Conservation (phyloP, 2,797 vertebrate species). For the Sebastes elongatus region DNA sequence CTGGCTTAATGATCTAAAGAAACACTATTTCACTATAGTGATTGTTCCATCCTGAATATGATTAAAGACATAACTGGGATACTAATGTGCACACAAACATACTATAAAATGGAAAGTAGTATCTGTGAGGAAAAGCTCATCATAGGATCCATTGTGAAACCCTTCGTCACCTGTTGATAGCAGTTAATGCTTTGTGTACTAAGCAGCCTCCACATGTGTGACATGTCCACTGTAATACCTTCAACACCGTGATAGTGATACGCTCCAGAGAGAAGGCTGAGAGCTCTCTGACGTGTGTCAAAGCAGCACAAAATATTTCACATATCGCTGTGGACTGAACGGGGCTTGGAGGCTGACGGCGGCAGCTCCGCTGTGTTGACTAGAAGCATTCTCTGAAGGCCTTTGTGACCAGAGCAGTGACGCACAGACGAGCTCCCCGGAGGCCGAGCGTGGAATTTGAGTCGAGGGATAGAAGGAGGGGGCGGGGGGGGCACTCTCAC, state of each 20-base stretch:
- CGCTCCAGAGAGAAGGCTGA: slow-evolving; percentile 8
- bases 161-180: slow-evolving; percentile 14
- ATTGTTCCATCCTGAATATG: not conserved
- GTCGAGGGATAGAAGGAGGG: slow-evolving; percentile 27
- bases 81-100: not conserved
- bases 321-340: slow-evolving; percentile 16
- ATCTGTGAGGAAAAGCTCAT: not conserved
- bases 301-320: slow-evolving; percentile 31
- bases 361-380: slow-evolving; percentile 21
- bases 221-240: not conserved
- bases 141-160: not conserved
- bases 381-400: slow-evolving; percentile 44
- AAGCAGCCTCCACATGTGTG: not conserved
- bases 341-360: not conserved
- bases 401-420: slow-evolving; percentile 66
- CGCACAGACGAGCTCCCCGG: slow-evolving; percentile 52
- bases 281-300: slow-evolving; percentile 19
- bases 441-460: slow-evolving; percentile 70
- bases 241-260: not conserved
- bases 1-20: not conserved
- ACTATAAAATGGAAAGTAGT: not conserved
- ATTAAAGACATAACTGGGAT: not conserved
- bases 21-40: not conserved
- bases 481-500: slow-evolving; percentile 19
- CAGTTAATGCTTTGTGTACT: not conserved